Conservation (phyloP, 2,113 vertebrate genomes). For the Noturus placidus region DNA sequence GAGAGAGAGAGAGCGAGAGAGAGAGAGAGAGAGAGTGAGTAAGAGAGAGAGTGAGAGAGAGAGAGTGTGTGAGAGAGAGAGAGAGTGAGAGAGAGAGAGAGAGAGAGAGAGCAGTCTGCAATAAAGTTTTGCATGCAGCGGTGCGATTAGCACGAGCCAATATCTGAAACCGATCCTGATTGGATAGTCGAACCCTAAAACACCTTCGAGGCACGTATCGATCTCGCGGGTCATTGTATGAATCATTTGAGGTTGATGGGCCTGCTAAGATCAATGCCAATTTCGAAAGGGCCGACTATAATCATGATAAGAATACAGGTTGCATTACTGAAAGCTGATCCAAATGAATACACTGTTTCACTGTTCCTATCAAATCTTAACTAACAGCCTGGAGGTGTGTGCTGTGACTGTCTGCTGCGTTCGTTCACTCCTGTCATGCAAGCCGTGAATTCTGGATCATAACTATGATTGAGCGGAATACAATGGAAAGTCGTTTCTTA, state of each 20-base stretch:
- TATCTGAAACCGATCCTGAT: conserved; percentile 27
- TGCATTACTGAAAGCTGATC: conserved; percentile 1
- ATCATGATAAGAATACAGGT: conserved; percentile 28
- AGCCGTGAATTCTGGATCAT: background rate
- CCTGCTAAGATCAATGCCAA: conserved; percentile 39
- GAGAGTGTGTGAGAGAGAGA: no score
- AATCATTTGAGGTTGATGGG: conserved; percentile 43
- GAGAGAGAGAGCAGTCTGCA: no score
- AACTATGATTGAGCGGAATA: background rate
- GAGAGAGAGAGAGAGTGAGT: no score
- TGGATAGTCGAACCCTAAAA: conserved; percentile 34
- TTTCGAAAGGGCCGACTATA: conserved; percentile 31
- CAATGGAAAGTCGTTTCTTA: background rate
- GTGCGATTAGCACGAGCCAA: conserved; percentile 29
- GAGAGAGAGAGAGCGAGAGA: no score
- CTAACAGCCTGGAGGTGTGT: background rate
- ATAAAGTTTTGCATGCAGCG: background rate
- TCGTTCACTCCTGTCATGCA: background rate
- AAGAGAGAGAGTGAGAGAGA: no score
- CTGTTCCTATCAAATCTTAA: conserved; percentile 8
- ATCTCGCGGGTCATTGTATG: conserved; percentile 35
- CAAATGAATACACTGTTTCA: conserved; percentile 31
- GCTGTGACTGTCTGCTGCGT: background rate
- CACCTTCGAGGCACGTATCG: conserved; percentile 38
- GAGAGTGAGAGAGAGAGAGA: no score